A percentile compares a stretch with the other conserved stretches of the same genome.
Conservation (phyloP, 2,888 invertebrate genomes). For the Ornithoptera alexandrae region DNA sequence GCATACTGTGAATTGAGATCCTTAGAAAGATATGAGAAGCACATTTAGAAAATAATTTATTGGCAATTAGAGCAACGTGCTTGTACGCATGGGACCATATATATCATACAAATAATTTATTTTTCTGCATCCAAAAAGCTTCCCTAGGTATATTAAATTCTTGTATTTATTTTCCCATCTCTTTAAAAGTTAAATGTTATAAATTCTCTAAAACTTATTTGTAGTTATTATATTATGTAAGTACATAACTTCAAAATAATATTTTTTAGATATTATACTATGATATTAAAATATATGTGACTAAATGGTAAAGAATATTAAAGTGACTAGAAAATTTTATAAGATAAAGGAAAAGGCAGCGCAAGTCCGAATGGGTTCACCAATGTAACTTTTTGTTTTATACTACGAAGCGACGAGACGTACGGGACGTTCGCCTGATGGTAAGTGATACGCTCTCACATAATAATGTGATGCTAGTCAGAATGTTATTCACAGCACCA, state of each 20-base stretch:
- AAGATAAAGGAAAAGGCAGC: not conserved
- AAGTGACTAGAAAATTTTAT: not conserved
- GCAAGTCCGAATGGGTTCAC: too few relatives aligned
- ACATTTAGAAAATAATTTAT: not conserved
- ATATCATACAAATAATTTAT: not conserved
- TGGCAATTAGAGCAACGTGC: not conserved
- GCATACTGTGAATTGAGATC: not conserved
- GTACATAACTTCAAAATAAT: too few relatives aligned
- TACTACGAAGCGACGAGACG: too few relatives aligned
- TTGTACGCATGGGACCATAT: not conserved
- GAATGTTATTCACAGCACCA: too few relatives aligned
- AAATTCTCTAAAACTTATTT: not conserved
- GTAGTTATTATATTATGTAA: not conserved
- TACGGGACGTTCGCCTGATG: too few relatives aligned
- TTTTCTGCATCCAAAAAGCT: slow-evolving; percentile 2
- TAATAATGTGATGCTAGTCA: too few relatives aligned
- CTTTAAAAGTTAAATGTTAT: not conserved
- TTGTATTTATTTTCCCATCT: not conserved
- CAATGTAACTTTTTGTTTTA: too few relatives aligned
- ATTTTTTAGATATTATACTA: too few relatives aligned
- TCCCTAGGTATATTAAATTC: not conserved
- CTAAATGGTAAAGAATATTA: not conserved
- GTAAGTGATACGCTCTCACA: too few relatives aligned
- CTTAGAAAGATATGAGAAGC: not conserved
- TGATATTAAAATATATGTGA: too few relatives aligned